Percentiles rank a stretch among this genome's conserved stretches.
phyloP scores from a whole-genome alignment of 2,888 invertebrate species.

The Stramonita haemastoma region DNA sequence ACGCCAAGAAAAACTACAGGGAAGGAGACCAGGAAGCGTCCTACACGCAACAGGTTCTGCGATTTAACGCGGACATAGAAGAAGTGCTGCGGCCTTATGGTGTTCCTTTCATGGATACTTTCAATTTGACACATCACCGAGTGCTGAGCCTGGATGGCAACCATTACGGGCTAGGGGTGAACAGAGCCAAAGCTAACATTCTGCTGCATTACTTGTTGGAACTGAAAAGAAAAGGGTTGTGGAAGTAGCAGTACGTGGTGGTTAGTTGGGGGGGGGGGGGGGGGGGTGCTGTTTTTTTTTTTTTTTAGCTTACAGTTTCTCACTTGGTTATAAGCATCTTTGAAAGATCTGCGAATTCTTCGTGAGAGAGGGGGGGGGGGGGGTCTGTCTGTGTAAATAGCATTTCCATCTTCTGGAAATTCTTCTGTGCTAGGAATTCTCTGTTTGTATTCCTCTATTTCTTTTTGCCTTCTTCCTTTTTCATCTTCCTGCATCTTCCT shows the following conservation, averaged over 20 bases:
- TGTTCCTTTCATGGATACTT: background rate
- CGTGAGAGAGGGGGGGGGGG: too few relatives aligned
- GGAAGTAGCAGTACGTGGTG: background rate
- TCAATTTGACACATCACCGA: background rate
- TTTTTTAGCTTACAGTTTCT: too few relatives aligned
- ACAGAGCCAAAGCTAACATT: background rate
- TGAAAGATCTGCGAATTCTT: too few relatives aligned
- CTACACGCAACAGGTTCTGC: background rate
- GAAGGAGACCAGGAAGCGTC: background rate
- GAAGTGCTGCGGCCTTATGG: background rate
- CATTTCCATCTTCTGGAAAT: too few relatives aligned
- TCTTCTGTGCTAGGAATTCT: too few relatives aligned
- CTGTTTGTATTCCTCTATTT: too few relatives aligned
- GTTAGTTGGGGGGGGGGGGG: too few relatives aligned
- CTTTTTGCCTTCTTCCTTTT: too few relatives aligned
- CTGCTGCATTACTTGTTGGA: constrained; percentile 3
- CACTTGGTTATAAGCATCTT: too few relatives aligned
- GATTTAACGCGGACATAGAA: background rate
- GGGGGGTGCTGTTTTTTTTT: too few relatives aligned
- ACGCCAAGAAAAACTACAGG: background rate
- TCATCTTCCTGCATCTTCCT: too few relatives aligned
- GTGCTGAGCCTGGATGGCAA: background rate
- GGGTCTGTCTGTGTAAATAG: too few relatives aligned
- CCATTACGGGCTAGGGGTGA: constrained; percentile 2
- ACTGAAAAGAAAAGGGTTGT: background rate